Conservation (phyloP, 2,888 invertebrate species). For the Endomychus coccineus region DNA sequence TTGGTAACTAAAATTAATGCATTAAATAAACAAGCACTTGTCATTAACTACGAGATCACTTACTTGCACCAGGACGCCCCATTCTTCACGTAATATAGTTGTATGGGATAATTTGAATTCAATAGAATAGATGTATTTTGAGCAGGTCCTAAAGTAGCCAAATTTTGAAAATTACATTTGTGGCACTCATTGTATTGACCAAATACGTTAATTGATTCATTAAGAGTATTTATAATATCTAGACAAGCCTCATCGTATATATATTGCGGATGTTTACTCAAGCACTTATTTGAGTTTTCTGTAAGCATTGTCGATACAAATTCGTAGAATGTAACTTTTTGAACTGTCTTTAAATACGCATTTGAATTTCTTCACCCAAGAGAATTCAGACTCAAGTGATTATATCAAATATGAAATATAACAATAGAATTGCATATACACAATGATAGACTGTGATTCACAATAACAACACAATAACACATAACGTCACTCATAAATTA, state of each 20-base stretch:
- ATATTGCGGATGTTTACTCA: conserved; percentile 27
- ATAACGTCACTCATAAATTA: too few relatives aligned
- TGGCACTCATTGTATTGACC: conserved; percentile 42
- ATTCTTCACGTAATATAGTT: conserved; percentile 29
- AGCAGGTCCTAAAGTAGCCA: conserved; percentile 27
- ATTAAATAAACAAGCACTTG: too few relatives aligned
- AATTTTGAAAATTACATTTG: conserved; percentile 37
- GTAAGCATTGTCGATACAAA: conserved; percentile 26
- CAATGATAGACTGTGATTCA: too few relatives aligned
- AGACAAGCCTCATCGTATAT: conserved; percentile 42
- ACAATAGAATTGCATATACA: too few relatives aligned
- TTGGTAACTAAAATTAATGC: conserved; percentile 32
- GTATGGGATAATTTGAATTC: conserved; percentile 37
- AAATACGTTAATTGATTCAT: conserved; percentile 28
- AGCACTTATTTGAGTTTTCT: conserved; percentile 30
- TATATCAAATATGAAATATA: too few relatives aligned
- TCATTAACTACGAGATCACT: too few relatives aligned
- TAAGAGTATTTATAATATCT: conserved; percentile 36
- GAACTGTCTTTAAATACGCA: too few relatives aligned
- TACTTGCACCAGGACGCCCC: too few relatives aligned
- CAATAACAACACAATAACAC: too few relatives aligned
- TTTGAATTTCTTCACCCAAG: too few relatives aligned
- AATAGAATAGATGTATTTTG: conserved; percentile 34
- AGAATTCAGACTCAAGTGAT: too few relatives aligned
- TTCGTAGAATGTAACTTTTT: too few relatives aligned